Evolutionary conservation across 2,797 vertebrate species (phyloP), one percentile per base, ranked within the genome.

Genomic region (Sebastes hubbsi): DNA sequence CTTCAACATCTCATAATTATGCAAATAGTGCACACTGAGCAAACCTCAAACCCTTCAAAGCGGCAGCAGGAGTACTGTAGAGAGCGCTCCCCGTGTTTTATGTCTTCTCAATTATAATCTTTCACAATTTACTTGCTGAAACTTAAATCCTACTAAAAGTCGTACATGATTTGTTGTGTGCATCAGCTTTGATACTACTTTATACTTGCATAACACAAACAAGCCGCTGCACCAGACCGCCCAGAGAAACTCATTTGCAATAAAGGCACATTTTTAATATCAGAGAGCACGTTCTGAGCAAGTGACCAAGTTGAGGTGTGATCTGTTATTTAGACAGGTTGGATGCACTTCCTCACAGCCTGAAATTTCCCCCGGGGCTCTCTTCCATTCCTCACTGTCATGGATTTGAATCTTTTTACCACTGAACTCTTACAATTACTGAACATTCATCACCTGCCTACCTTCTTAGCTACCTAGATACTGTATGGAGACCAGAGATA

Each of bases 261-360:
- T 87, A 87, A 93, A 90, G 82, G 85, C 87, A 92, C 87, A 93
- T 89, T 91, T 88, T 83, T 90, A 88, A 93, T 94, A 93, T 91
- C 87, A 77, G 85, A 75, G 88, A 60, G 65, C 82, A 86, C 56
- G 87, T 97, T 96, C 95, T 95, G 93, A 96, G 94, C 92, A 95
- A 95, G 93, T 93, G 93, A 94, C 93, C 93, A 93, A 92, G 92
- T 92, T 94, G 92, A 97, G 94, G 91, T 96, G 94, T 94, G 96
- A 97, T 97, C 96, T 91, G 95, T 97, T 97, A 97, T 94, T 94
- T 34, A 85, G 95, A 97, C 96, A 96, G 94, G 90, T 89, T 96
- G 91, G 94, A 96, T 95, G 92, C 93, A 95, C 94, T 95, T 95
- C 92, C 94, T 95, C 94, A 90, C 93, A 91, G 94, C 88, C 93